Evolutionary conservation across 2,797 vertebrate genomes (phyloP).

Genomic region (Acanthurus lineatus): DNA sequence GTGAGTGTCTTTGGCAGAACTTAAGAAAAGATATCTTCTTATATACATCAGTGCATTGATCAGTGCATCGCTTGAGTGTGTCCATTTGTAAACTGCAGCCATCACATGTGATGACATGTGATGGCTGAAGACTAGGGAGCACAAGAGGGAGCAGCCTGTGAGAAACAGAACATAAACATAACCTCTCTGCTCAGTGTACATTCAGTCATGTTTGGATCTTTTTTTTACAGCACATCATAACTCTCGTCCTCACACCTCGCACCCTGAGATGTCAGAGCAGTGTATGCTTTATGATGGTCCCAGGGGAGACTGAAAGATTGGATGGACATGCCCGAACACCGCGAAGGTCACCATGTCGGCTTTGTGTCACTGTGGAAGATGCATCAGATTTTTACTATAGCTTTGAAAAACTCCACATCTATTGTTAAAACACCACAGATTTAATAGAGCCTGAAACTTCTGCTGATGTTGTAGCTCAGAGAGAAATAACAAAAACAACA

Average conservation of each 20-base stretch:
- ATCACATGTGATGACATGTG: neutral
- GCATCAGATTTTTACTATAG: neutral
- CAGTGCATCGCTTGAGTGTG: neutral
- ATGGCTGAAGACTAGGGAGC: constrained; percentile 1
- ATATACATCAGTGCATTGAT: neutral
- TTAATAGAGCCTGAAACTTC: neutral
- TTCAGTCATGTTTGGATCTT: constrained; percentile 36
- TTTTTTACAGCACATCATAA: constrained; percentile 69
- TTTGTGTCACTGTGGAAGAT: constrained; percentile 17
- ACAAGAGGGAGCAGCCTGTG: neutral
- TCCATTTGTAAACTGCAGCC: neutral
- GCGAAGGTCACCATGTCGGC: constrained; percentile 66
- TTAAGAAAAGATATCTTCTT: neutral
- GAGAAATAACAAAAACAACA: constrained; percentile 12
- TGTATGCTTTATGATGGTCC: constrained; percentile 65
- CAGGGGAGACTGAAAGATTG: constrained; percentile 60
- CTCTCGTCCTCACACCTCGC: constrained; percentile 46
- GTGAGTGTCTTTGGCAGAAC: neutral
- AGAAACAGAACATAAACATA: constrained; percentile 44
- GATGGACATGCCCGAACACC: constrained; percentile 54
- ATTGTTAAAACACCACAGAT: neutral
- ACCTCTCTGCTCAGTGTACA: constrained; percentile 21
- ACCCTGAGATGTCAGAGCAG: constrained; percentile 65
- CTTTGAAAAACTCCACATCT: neutral
- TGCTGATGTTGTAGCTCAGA: constrained; percentile 13